A percentile compares a stretch with the other conserved stretches of the same genome.
Evolutionary conservation across 2,888 invertebrate species (phyloP).

Genomic region (Pseudococcus longispinus): DNA sequence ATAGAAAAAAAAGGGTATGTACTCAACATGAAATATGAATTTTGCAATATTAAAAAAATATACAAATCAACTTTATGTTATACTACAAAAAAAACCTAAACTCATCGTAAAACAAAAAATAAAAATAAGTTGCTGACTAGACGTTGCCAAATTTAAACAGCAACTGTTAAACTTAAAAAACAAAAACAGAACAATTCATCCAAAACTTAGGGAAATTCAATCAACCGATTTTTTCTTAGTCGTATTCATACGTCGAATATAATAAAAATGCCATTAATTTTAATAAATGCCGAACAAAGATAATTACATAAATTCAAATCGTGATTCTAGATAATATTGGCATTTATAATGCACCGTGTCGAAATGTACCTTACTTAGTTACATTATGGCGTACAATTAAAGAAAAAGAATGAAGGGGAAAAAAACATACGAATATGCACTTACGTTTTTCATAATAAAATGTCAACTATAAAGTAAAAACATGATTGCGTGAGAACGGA

Average conservation of each 20-base stretch:
- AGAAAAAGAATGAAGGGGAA: background rate
- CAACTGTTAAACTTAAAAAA: conserved; percentile 35
- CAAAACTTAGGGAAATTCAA: background rate
- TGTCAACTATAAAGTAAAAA: background rate
- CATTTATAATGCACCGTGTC: background rate
- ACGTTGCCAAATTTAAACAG: conserved; percentile 50
- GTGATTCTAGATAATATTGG: background rate
- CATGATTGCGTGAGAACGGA: conserved; percentile 10
- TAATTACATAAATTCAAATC: background rate
- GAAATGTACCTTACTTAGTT: background rate
- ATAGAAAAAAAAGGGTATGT: background rate
- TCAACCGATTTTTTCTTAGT: background rate
- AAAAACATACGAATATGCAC: background rate
- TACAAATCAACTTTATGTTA: background rate
- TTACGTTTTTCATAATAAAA: background rate
- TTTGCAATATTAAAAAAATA: conserved; percentile 7
- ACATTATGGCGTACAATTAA: background rate
- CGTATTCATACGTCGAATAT: background rate
- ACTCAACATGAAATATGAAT: background rate
- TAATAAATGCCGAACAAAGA: conserved; percentile 25
- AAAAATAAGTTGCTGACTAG: conserved; percentile 55
- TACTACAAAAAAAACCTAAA: conserved; percentile 1
- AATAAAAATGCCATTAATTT: background rate
- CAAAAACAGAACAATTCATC: background rate
- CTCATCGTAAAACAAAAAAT: conserved; percentile 23